Conservation (phyloP, 2,888 invertebrate species). For the Hyppa rectilinea region DNA sequence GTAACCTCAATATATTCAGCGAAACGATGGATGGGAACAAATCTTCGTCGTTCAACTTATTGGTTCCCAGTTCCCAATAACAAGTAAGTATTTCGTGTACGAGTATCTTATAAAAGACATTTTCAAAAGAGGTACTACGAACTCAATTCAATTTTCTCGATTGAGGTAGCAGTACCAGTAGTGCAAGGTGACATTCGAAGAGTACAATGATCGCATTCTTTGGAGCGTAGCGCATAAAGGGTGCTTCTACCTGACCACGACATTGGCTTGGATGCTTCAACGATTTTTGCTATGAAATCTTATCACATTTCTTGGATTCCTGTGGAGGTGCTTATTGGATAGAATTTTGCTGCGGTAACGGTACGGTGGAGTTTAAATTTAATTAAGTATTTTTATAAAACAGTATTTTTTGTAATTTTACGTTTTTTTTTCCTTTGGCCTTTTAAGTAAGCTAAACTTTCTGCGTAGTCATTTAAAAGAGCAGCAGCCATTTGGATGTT, state of each 20-base stretch:
- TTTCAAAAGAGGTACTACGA: conserved; percentile 71
- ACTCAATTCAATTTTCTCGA: conserved; percentile 81
- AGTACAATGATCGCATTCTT: conserved; percentile 73
- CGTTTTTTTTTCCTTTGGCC: neutral
- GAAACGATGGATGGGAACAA: conserved; percentile 27
- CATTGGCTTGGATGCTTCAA: conserved; percentile 55
- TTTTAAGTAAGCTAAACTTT: neutral
- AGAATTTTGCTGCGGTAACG: conserved; percentile 7
- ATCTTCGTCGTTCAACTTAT: conserved; percentile 39
- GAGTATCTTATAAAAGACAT: conserved; percentile 71
- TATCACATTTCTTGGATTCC: conserved; percentile 49
- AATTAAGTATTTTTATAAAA: neutral
- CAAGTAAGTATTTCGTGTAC: conserved; percentile 68
- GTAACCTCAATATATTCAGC: neutral
- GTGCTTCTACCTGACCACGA: conserved; percentile 69
- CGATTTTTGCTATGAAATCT: conserved; percentile 59
- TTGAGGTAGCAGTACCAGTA: conserved; percentile 65
- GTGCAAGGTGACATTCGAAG: conserved; percentile 70
- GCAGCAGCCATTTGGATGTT: neutral
- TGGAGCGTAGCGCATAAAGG: conserved; percentile 68
- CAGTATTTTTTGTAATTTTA: neutral
- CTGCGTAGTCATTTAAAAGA: neutral
- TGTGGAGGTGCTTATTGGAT: conserved; percentile 29
- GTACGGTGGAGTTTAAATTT: neutral
- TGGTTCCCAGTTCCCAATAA: conserved; percentile 26